These are phyloP conservation scores for Lasioglossum figueresi DNA, from an alignment of 2,888 invertebrate genomes.

Conservation along the genomic window DNA sequence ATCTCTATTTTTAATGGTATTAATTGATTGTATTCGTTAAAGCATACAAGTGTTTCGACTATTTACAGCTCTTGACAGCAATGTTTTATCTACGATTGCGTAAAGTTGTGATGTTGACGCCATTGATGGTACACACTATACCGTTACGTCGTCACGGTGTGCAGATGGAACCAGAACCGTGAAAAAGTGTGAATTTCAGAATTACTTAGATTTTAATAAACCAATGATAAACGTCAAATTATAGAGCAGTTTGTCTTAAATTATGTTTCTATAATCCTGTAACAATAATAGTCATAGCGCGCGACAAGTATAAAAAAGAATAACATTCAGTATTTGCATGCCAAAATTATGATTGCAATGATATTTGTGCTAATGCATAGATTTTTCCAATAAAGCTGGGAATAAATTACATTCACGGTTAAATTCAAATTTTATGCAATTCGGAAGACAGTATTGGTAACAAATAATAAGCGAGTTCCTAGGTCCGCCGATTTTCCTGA, in stretches of 20 bases:
- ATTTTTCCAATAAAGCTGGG: neutral
- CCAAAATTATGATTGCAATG: neutral
- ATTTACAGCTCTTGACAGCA: neutral
- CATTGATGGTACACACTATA: conserved; percentile 71
- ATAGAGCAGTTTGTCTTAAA: neutral
- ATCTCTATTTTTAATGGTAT: neutral
- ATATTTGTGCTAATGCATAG: neutral
- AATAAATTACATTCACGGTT: neutral
- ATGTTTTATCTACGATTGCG: neutral
- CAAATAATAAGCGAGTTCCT: neutral
- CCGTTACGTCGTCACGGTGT: conserved; percentile 78
- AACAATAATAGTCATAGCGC: neutral
- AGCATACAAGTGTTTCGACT: neutral
- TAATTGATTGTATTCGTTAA: neutral
- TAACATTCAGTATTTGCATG: neutral
- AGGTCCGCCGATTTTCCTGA: conserved; percentile 7
- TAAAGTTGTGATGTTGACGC: conserved; percentile 12
- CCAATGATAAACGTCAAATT: neutral
- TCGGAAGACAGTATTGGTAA: neutral
- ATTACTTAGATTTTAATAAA: conserved; percentile 22
- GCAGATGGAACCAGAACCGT: conserved; percentile 63
- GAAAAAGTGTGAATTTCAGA: conserved; percentile 2
- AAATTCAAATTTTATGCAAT: neutral
- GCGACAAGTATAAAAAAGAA: neutral
- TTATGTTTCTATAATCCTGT: neutral